Percentiles rank a stretch among this genome's conserved stretches.
These are phyloP conservation scores for Drosophila anceps DNA, from an alignment of 2,888 invertebrate genomes.

Conservation along the genomic window DNA sequence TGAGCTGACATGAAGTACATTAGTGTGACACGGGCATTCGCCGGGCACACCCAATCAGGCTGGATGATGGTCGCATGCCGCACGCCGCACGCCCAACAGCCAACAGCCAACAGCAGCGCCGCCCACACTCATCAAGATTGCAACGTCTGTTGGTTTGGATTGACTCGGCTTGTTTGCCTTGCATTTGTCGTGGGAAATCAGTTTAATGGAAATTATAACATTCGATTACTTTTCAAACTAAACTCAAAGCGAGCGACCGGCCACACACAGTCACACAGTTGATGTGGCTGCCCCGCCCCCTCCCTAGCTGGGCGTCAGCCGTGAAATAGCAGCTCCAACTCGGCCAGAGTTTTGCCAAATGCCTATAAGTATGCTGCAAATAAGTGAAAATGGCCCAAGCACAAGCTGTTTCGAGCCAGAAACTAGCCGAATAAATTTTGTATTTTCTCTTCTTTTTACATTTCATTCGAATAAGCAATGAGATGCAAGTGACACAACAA, in stretches of 20 bases:
- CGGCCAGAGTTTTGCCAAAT: constrained; percentile 51
- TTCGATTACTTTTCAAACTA: constrained; percentile 78
- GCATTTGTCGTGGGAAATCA: constrained; percentile 76
- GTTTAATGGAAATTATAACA: constrained; percentile 81
- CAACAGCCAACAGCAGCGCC: constrained; percentile 19
- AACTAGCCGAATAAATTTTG: constrained; percentile 20
- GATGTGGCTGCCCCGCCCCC: background rate
- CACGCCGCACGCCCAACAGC: background rate
- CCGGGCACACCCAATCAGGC: constrained; percentile 12
- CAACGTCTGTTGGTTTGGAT: constrained; percentile 57
- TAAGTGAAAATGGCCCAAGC: constrained; percentile 32
- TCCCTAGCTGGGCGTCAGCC: constrained; percentile 32
- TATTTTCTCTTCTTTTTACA: background rate
- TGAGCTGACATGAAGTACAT: constrained; percentile 51
- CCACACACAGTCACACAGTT: background rate
- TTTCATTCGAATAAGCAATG: constrained; percentile 41
- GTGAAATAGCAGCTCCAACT: constrained; percentile 39
- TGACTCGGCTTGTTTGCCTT: constrained; percentile 53
- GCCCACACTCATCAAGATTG: constrained; percentile 68
- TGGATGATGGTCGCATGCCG: background rate
- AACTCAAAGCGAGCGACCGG: constrained; percentile 46
- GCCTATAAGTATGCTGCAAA: constrained; percentile 66
- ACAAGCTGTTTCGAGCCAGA: background rate
- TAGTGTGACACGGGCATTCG: constrained; percentile 49
- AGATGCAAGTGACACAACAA: constrained; percentile 66